phyloP scores from a whole-genome alignment of 2,113 vertebrate species.

The Sigmodon hispidus region DNA sequence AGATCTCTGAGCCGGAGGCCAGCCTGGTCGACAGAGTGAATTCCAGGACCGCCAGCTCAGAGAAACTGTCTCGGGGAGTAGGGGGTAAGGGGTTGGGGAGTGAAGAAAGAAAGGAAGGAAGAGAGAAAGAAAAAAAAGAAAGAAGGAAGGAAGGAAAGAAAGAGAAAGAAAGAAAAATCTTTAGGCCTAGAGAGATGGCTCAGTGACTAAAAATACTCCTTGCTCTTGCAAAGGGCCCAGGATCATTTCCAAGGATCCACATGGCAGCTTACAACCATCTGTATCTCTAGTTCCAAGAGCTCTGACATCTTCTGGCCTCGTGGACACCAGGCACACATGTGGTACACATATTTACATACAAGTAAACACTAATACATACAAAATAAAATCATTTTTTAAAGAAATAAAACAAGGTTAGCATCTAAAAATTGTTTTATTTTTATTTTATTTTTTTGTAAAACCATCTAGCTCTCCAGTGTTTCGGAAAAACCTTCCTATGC shows the following conservation, averaged over 20 bases:
- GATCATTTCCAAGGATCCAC: background rate
- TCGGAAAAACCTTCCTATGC: background rate
- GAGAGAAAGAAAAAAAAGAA: rapidly evolving
- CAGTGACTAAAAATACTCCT: background rate
- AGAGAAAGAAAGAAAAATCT: no score
- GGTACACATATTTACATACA: background rate
- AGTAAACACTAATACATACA: background rate
- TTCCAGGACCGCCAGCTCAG: background rate
- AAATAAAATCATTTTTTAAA: background rate
- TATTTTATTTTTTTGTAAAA: no score
- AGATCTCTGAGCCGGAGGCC: background rate
- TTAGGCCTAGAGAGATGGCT: background rate
- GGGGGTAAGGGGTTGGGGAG: no score
- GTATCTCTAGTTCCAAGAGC: background rate
- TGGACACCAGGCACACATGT: background rate
- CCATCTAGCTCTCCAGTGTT: background rate
- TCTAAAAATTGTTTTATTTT: background rate
- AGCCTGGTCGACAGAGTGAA: background rate
- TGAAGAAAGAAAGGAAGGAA: no score
- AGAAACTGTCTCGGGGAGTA: background rate
- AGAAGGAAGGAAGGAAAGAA: rapidly evolving
- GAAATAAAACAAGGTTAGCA: background rate
- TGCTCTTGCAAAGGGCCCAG: background rate
- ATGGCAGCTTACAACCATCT: background rate
- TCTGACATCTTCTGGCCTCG: background rate